phyloP scores from a whole-genome alignment of 2,797 vertebrate species.

The Sebastes ruberrimus region DNA sequence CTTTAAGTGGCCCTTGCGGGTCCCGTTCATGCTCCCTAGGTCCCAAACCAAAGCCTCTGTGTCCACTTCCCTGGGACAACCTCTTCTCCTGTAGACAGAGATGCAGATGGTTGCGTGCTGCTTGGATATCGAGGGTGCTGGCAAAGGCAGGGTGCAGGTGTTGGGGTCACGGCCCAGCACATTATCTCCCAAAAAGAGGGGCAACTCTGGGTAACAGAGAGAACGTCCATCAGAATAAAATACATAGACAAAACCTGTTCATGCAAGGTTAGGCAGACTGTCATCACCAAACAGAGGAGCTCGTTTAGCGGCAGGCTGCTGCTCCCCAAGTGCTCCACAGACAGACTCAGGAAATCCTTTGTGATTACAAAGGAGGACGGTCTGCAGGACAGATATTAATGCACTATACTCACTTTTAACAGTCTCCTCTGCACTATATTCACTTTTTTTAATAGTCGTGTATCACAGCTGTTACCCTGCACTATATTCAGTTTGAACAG shows the following conservation, averaged over 20 bases:
- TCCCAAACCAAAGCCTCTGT: constrained; percentile 86
- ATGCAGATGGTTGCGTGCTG: constrained; percentile 86
- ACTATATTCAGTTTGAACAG: too few relatives aligned
- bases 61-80: constrained; percentile 11
- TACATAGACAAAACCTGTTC: neutral
- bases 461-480: too few relatives aligned
- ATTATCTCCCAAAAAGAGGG: constrained; percentile 87
- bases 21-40: constrained; percentile 89
- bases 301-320: too few relatives aligned
- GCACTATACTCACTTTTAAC: too few relatives aligned
- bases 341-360: too few relatives aligned
- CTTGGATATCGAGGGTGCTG: constrained; percentile 86
- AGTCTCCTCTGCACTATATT: too few relatives aligned
- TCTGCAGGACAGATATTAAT: too few relatives aligned
- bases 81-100: constrained; percentile 67
- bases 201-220: constrained; percentile 80
- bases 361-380: too few relatives aligned
- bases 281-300: neutral
- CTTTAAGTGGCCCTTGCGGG: constrained; percentile 83
- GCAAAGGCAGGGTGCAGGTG: constrained; percentile 81
- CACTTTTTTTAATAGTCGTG: too few relatives aligned
- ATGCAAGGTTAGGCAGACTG: neutral
- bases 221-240: neutral
- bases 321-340: too few relatives aligned
- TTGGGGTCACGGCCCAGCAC: constrained; percentile 85